Conservation (phyloP, 2,797 vertebrate species). For the Miichthys miiuy region DNA sequence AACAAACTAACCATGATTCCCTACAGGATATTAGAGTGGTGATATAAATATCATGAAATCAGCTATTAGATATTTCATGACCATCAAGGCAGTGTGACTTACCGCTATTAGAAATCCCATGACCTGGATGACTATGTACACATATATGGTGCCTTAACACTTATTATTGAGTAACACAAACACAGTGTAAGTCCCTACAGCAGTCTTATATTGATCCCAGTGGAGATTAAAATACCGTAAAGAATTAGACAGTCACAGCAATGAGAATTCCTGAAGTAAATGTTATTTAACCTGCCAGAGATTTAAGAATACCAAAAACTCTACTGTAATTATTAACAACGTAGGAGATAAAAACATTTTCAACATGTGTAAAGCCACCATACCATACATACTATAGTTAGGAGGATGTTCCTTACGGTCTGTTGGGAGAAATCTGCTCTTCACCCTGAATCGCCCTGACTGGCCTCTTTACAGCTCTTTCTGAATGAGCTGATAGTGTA, state of each 20-base stretch:
- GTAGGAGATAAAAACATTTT: background rate
- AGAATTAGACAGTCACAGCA: constrained; percentile 43
- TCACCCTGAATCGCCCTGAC: constrained; percentile 49
- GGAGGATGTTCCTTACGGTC: constrained; percentile 23
- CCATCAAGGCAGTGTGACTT: constrained; percentile 2
- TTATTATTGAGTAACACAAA: constrained; percentile 4
- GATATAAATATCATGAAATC: background rate
- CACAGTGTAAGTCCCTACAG: background rate
- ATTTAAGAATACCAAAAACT: background rate
- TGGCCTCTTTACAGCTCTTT: constrained; percentile 68
- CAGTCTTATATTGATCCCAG: constrained; percentile 30
- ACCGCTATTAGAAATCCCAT: constrained; percentile 18
- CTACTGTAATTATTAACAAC: background rate
- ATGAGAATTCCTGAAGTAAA: constrained; percentile 10
- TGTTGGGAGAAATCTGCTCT: constrained; percentile 27
- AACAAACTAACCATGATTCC: background rate
- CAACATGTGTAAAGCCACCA: background rate
- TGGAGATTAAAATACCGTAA: constrained; percentile 65
- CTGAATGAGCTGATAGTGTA: constrained; percentile 74
- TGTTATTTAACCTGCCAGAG: background rate
- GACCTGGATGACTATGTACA: constrained; percentile 26
- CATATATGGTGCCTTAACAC: background rate
- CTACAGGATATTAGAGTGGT: background rate
- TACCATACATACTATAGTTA: background rate
- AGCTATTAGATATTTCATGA: background rate